Percentiles rank a stretch among this genome's conserved stretches.
Conservation (phyloP, 2,888 invertebrate species). For the Epinotia ramella region DNA sequence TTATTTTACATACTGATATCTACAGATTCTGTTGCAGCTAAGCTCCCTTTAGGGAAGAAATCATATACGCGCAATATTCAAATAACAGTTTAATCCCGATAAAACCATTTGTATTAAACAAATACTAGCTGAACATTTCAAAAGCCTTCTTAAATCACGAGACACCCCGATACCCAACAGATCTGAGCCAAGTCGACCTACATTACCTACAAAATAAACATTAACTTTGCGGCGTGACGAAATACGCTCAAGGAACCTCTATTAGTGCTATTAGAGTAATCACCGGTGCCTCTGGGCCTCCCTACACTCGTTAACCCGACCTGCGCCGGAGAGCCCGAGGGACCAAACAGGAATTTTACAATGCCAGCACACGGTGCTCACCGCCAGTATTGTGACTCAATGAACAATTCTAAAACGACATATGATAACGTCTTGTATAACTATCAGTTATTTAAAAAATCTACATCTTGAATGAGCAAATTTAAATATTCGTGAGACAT, state of each 20-base stretch:
- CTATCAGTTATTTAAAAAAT: too few relatives aligned
- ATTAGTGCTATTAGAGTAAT: conserved; percentile 72
- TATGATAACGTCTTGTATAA: too few relatives aligned
- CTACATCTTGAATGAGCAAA: too few relatives aligned
- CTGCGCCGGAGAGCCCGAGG: conserved; percentile 50
- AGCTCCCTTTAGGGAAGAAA: too few relatives aligned
- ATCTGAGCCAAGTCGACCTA: neutral
- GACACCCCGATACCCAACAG: neutral
- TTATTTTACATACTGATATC: too few relatives aligned
- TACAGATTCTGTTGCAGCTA: too few relatives aligned
- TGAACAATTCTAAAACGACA: neutral
- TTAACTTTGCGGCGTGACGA: conserved; percentile 22
- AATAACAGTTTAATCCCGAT: too few relatives aligned
- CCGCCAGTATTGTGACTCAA: conserved; percentile 15
- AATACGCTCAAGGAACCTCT: conserved; percentile 50
- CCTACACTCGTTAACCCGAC: conserved; percentile 63
- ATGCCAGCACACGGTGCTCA: conserved; percentile 7
- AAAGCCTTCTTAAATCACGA: neutral
- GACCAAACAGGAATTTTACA: conserved; percentile 53
- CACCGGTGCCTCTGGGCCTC: conserved; percentile 60
- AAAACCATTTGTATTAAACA: too few relatives aligned
- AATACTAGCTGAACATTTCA: neutral
- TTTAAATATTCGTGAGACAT: too few relatives aligned
- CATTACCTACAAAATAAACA: conserved; percentile 17
- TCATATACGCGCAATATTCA: too few relatives aligned